phyloP scores from a whole-genome alignment of 64 coral and sea anemone species.

The Actinia equina region DNA sequence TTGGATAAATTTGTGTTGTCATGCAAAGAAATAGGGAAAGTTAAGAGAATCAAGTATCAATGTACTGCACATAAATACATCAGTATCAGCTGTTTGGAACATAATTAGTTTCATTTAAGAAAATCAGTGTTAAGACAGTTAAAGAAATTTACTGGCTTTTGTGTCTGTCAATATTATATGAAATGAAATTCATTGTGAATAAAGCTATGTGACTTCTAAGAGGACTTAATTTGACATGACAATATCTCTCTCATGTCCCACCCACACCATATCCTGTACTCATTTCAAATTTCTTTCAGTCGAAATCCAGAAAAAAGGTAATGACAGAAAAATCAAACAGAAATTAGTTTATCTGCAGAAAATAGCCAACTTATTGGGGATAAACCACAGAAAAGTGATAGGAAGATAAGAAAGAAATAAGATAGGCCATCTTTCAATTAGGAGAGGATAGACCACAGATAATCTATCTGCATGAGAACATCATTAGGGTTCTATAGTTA shows the following conservation, averaged over 20 bases:
- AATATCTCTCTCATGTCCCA: not conserved
- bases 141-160: not conserved
- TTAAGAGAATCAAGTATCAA: not conserved
- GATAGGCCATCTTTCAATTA: not conserved
- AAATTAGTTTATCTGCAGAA: not conserved
- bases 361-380: not conserved
- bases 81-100: not conserved
- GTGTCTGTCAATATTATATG: not conserved
- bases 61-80: not conserved
- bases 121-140: not conserved
- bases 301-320: not conserved
- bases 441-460: not conserved
- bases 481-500: not conserved
- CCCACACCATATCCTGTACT: not conserved
- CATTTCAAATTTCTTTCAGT: too few species aligned
- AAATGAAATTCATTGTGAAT: not conserved
- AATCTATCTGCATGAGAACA: not conserved
- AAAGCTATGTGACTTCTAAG: not conserved
- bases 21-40: too few species aligned
- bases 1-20: too few species aligned
- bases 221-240: not conserved
- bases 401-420: not conserved
- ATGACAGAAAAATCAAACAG: not conserved
- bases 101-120: not conserved
- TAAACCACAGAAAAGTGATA: constrained; percentile 2